A percentile compares a stretch with the other conserved stretches of the same genome.
Evolutionary conservation across 2,888 invertebrate genomes (phyloP).

Genomic region (Malacosoma neustria): DNA sequence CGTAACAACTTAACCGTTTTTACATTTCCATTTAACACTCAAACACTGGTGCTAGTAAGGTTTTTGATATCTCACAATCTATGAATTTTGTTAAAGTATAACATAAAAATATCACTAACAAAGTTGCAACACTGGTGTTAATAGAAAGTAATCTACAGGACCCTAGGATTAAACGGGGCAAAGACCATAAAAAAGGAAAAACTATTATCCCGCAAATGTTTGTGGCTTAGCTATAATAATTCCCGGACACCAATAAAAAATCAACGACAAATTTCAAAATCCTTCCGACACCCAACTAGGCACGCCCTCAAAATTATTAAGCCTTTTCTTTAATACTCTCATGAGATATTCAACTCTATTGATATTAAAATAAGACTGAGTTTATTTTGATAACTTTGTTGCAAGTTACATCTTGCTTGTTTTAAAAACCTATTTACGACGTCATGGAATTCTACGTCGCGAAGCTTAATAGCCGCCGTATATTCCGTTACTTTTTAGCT

Average conservation of each 20-base stretch:
- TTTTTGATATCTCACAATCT: too few species aligned
- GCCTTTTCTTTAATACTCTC: constrained; percentile 31
- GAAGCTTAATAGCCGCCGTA: constrained; percentile 45
- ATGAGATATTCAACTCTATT: constrained; percentile 19
- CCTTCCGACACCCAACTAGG: constrained; percentile 59
- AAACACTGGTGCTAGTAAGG: too few species aligned
- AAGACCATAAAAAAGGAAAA: constrained; percentile 12
- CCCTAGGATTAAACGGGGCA: background rate
- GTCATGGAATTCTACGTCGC: constrained; percentile 61
- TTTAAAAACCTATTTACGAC: constrained; percentile 51
- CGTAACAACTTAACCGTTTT: too few species aligned
- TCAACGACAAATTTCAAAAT: constrained; percentile 60
- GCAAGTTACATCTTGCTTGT: constrained; percentile 27
- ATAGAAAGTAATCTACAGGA: constrained; percentile 8
- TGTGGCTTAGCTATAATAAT: constrained; percentile 53
- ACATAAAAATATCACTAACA: too few species aligned
- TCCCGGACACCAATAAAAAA: constrained; percentile 58
- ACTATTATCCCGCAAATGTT: constrained; percentile 41
- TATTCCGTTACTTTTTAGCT: constrained; percentile 21
- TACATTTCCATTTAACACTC: too few species aligned
- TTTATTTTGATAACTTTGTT: constrained; percentile 5
- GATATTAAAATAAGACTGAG: constrained; percentile 5
- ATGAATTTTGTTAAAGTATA: too few species aligned
- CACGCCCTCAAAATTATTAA: constrained; percentile 70
- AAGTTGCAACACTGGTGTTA: background rate